Evolutionary conservation across 1,140 invertebrate genomes (phyloP).

Genomic region (Cotesia glomerata): DNA sequence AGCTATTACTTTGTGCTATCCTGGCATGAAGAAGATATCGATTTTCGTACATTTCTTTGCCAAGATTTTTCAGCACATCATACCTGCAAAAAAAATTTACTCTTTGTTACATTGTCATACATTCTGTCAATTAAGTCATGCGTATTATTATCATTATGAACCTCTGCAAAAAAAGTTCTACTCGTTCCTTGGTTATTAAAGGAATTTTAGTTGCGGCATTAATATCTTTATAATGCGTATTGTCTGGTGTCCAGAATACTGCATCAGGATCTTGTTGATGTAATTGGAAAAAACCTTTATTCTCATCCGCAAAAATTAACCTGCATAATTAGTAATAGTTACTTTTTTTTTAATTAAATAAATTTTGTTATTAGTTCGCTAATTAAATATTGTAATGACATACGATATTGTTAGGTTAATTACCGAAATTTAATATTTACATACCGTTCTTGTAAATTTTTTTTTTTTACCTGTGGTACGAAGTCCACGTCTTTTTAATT

Average conservation of each 20-base stretch:
- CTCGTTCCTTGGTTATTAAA: neutral
- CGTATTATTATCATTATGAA: neutral
- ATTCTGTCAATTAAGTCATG: conserved; percentile 11
- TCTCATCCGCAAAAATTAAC: neutral
- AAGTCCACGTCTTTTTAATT: neutral
- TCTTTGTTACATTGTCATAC: neutral
- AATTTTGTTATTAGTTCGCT: neutral
- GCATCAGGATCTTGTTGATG: neutral
- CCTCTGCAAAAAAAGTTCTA: neutral
- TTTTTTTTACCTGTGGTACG: neutral
- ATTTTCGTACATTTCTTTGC: neutral
- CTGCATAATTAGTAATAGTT: neutral
- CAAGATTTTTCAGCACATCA: conserved; percentile 2
- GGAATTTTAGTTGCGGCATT: neutral
- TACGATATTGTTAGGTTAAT: neutral
- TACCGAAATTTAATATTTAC: neutral
- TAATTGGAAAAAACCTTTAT: neutral
- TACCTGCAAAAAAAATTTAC: neutral
- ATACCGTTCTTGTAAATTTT: neutral
- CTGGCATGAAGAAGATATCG: conserved; percentile 3
- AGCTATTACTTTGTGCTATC: neutral
- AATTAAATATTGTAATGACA: neutral
- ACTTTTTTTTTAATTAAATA: neutral
- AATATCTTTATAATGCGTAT: conserved; percentile 11
- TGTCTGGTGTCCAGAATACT: neutral